phyloP scores from a whole-genome alignment of 2,113 vertebrate genomes.

The Apteryx owenii region DNA sequence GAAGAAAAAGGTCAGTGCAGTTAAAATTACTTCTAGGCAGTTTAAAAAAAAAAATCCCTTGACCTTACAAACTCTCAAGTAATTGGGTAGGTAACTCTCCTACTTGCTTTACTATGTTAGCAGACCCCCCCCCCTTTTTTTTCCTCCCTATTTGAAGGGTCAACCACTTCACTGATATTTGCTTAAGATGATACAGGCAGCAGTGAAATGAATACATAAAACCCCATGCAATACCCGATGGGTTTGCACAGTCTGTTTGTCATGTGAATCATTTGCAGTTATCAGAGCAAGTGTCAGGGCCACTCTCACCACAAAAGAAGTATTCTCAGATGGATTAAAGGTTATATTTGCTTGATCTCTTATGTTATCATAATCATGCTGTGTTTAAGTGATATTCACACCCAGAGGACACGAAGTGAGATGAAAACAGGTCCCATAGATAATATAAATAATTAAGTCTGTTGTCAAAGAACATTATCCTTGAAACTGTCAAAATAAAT shows the following conservation, averaged over 20 bases:
- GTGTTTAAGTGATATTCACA: neutral
- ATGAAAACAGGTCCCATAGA: neutral
- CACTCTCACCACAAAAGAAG: neutral
- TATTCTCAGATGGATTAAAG: too few species aligned
- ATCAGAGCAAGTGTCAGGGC: neutral
- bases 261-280: neutral
- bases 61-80: too few species aligned
- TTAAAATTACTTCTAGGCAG: neutral
- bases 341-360: neutral
- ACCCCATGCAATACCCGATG: accelerated
- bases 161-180: neutral
- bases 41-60: neutral
- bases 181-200: neutral
- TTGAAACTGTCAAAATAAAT: neutral
- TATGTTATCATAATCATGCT: too few species aligned
- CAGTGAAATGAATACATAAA: neutral
- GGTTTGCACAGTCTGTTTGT: neutral
- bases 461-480: neutral
- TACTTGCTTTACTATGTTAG: too few species aligned
- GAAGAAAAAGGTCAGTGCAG: neutral
- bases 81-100: too few species aligned
- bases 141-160: neutral
- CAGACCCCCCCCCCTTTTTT: too few species aligned
- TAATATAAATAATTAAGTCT: neutral
- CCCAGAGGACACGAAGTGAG: neutral